phyloP scores from a whole-genome alignment of 2,113 vertebrate genomes.

The Cyanoramphus novaezelandiae region DNA sequence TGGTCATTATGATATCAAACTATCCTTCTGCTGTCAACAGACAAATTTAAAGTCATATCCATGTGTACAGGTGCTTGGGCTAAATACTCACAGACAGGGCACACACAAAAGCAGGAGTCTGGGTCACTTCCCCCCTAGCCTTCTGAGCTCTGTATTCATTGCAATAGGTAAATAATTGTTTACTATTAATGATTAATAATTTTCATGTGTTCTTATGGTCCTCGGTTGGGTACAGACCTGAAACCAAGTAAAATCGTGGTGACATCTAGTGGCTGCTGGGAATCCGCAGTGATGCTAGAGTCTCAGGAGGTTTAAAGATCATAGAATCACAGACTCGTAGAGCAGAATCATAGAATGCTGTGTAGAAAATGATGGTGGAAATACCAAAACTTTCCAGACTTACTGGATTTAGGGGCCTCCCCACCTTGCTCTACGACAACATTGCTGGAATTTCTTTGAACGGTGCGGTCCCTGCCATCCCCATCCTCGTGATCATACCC shows the following conservation, averaged over 20 bases:
- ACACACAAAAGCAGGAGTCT: not conserved
- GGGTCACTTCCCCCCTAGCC: rapidly evolving
- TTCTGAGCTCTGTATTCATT: not conserved
- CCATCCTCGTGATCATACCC: not conserved
- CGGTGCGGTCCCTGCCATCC: not conserved
- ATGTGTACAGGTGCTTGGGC: not conserved
- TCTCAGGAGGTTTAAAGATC: not conserved
- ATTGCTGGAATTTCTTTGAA: not conserved
- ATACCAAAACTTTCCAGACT: not conserved
- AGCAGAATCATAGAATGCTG: too few species aligned
- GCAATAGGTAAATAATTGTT: not conserved
- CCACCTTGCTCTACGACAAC: not conserved
- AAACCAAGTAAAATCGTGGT: constrained; percentile 13
- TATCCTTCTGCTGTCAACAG: not conserved
- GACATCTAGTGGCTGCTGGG: constrained; percentile 58
- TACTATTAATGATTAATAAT: not conserved
- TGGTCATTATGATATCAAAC: rapidly evolving
- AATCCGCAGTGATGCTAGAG: not conserved
- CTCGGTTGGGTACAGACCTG: rapidly evolving
- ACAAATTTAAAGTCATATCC: not conserved
- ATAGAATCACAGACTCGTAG: too few species aligned
- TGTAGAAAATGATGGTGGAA: not conserved
- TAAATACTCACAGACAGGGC: not conserved
- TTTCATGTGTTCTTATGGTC: not conserved
- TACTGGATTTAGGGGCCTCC: not conserved